Base-by-base conservation (phyloP, 2,113 vertebrate species). In the Festucalex cinctus region DNA sequence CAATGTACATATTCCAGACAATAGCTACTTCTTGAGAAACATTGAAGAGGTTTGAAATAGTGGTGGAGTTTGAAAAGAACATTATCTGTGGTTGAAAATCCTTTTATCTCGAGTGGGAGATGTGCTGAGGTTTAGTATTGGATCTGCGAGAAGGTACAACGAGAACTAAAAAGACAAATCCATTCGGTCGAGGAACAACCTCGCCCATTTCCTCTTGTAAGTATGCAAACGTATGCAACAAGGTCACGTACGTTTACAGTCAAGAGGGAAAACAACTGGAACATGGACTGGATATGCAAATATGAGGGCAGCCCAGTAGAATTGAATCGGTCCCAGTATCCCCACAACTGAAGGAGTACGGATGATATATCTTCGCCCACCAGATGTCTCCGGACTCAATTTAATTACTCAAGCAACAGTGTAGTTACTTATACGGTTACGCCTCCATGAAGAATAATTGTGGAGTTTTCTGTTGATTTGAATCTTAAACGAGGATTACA, bases 111-210 rank as follows among this genome's bases (percentile, higher is more conserved):
- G 64, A 65, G 78, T 78, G 74, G 73, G 77, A 68, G 78, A 85
- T 65, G 70, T 70, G 54, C 76, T 62, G 63, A 61, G 57, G 80
- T 83, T 77, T 82, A 83, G 82, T 85, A 78, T 88, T 85, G 81
- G 68, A 83, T 74, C 71, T 78, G 83, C 76, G 22, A 36, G 20
- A 22, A 85, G 77, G 73, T 74, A 77, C 78, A 81, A 83, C 81
- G 79, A 75, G 71, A 81, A 83, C 78, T 81, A 80, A 82, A 83
- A 79, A 80, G 80, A 83, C 78, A 73, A 75, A 71, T 76, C 24
- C 63, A 35, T 66, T 57, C 0, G 28, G 20, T 48, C 1, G 26
- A 26, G 28, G 53, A 68, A 32, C 3, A 36, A 59, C 3, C 6
- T 64, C 26, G 10, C 41, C 13, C 28, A 16, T n/a, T 22, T 8